These are phyloP conservation scores for Solen grandis DNA, from an alignment of 1,140 invertebrate species.

Conservation along the genomic window DNA sequence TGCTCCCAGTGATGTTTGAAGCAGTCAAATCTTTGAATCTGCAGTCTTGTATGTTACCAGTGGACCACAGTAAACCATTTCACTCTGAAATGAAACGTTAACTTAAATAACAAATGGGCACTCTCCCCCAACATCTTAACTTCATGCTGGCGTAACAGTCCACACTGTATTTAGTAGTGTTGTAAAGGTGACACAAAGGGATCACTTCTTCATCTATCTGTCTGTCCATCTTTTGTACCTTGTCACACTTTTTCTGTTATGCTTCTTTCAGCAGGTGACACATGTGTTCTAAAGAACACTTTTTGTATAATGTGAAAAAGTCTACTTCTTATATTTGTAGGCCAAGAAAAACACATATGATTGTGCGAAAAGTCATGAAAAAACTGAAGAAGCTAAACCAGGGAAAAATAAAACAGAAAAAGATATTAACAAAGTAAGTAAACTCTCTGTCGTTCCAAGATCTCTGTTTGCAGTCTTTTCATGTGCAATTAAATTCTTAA, in stretches of 20 bases:
- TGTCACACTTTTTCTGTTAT: neutral
- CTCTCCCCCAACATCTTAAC: too few relatives aligned
- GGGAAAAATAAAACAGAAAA: slow-evolving; percentile 74
- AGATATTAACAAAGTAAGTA: slow-evolving; percentile 74
- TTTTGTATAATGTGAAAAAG: neutral
- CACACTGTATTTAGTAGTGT: too few relatives aligned
- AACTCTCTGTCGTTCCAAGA: slow-evolving; percentile 13
- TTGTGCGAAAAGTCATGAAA: slow-evolving; percentile 73
- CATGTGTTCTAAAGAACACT: neutral
- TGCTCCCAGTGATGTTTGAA: too few relatives aligned
- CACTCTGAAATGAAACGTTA: too few relatives aligned
- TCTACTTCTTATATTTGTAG: slow-evolving; percentile 62
- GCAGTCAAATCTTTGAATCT: too few relatives aligned
- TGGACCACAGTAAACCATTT: too few relatives aligned
- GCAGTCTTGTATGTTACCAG: too few relatives aligned
- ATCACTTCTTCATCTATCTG: neutral
- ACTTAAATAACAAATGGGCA: too few relatives aligned
- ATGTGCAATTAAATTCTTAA: neutral
- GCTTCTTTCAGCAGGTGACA: neutral
- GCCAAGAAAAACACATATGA: slow-evolving; percentile 72
- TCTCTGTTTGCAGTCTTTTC: neutral
- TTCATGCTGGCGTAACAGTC: too few relatives aligned
- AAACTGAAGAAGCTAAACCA: slow-evolving; percentile 64
- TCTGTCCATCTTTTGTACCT: neutral
- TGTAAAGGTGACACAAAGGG: too few relatives aligned